phyloP scores from a whole-genome alignment of 2,888 invertebrate genomes.

The Carpatolechia fugitivella region DNA sequence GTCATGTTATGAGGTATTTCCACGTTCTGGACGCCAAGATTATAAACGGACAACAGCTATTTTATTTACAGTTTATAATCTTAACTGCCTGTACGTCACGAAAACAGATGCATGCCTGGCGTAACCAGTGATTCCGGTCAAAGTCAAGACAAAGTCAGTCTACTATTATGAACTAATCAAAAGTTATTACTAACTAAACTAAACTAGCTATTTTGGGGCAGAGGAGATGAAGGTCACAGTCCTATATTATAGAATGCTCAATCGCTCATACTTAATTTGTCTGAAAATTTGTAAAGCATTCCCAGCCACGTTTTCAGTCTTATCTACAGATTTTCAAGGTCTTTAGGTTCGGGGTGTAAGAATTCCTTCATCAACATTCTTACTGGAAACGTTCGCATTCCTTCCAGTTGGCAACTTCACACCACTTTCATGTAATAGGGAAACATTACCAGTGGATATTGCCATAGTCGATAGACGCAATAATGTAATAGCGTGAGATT shows the following conservation, averaged over 20 bases:
- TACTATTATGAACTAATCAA: not conserved
- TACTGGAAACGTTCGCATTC: constrained; percentile 7
- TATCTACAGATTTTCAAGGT: no score
- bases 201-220: no score
- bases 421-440: constrained; percentile 28
- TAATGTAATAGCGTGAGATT: constrained; percentile 42
- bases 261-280: no score
- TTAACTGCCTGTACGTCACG: not conserved
- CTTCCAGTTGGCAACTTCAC: constrained; percentile 23
- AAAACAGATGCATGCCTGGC: not conserved
- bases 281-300: no score
- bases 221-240: no score
- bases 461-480: no score
- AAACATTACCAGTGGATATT: constrained; percentile 27
- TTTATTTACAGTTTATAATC: not conserved
- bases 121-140: not conserved
- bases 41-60: not conserved
- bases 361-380: not conserved
- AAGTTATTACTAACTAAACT: not conserved
- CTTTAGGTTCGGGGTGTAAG: not conserved
- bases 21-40: constrained; percentile 28
- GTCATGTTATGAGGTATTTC: constrained; percentile 32
- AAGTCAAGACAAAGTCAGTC: not conserved
- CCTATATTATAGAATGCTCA: no score
- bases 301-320: no score